Evolutionary conservation across 2,888 invertebrate species (phyloP), one percentile per base, ranked within the genome.

Genomic region (Geophilus truncorum): DNA sequence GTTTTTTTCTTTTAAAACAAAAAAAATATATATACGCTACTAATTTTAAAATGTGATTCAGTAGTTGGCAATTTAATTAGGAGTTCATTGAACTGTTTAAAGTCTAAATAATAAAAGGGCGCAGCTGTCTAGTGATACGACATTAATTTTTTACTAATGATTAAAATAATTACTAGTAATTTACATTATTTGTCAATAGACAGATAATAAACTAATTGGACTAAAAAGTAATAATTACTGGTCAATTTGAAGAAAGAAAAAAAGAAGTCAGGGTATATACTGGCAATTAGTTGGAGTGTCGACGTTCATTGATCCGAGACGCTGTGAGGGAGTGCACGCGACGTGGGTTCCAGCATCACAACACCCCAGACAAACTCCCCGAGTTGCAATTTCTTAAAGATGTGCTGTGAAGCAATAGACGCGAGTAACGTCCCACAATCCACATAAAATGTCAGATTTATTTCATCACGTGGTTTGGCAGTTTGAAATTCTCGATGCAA

Each of bases 251-350:
- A 62, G 57, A 62, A 62, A 62, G 21, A 62, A 18, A 62, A 62
- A 23, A 5, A 62, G 57, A 40, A 40, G 40, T 40, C 40, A 40
- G 57, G 57, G 57, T 62, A 62, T n/a, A n/a, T n/a, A n/a, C 21
- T 62, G 23, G 57, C 23, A 62, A 62, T 62, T 62, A 62, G 57
- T 62, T 62, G 57, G 57, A 62, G 57, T 62, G 57, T 62, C 57
- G 21, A 62, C 57, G 23, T 21, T 23, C 57, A 62, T 62, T 62
- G 57, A 62, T 62, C 57, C 57, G 23, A 23, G 23, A 62, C 57
- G 57, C 23, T 62, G 57, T 62, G 57, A 62, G 57, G 57, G 57
- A 62, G 57, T 62, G 57, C 57, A 62, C 57, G 57, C 57, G 57
- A 62, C 57, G 40, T 40, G 57, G 57, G 57, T 62, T 62, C 57